phyloP scores from a whole-genome alignment of 2,113 vertebrate genomes.

The Rhinolophus ferrumequinum region DNA sequence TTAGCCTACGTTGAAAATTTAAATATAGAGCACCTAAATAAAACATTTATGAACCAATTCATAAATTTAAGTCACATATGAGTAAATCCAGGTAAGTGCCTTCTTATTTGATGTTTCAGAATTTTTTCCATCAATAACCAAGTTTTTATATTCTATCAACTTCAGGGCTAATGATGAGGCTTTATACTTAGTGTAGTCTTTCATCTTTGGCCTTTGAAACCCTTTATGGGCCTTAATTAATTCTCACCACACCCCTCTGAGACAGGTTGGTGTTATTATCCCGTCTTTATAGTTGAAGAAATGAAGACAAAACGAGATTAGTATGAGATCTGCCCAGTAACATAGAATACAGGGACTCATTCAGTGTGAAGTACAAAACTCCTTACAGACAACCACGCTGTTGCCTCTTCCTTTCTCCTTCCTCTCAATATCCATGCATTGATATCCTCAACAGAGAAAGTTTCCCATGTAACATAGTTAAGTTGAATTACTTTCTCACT shows the following conservation, averaged over 20 bases:
- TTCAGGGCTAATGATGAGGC: neutral
- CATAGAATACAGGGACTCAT: neutral
- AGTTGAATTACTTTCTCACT: slow-evolving; percentile 38
- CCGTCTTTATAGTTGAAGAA: slow-evolving; percentile 56
- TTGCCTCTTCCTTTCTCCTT: neutral
- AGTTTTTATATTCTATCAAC: slow-evolving; percentile 9
- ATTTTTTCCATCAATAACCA: slow-evolving; percentile 34
- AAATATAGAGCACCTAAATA: slow-evolving; percentile 25
- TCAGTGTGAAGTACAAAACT: neutral
- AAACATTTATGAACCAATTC: slow-evolving; percentile 30
- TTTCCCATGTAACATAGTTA: neutral
- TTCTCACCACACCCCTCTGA: slow-evolving; percentile 58
- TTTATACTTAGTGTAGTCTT: slow-evolving; percentile 48
- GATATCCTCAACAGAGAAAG: neutral
- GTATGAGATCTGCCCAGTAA: slow-evolving; percentile 32
- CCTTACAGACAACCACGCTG: neutral
- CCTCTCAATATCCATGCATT: neutral
- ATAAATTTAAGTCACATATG: neutral
- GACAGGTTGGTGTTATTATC: slow-evolving; percentile 50
- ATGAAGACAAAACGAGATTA: slow-evolving; percentile 57
- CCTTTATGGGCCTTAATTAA: slow-evolving; percentile 59
- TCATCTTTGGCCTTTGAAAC: slow-evolving; percentile 61
- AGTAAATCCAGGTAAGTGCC: neutral
- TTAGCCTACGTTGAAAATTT: slow-evolving; percentile 36
- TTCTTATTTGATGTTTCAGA: slow-evolving; percentile 45